phyloP scores from a whole-genome alignment of 1,140 invertebrate genomes.

The Megalopta genalis region DNA sequence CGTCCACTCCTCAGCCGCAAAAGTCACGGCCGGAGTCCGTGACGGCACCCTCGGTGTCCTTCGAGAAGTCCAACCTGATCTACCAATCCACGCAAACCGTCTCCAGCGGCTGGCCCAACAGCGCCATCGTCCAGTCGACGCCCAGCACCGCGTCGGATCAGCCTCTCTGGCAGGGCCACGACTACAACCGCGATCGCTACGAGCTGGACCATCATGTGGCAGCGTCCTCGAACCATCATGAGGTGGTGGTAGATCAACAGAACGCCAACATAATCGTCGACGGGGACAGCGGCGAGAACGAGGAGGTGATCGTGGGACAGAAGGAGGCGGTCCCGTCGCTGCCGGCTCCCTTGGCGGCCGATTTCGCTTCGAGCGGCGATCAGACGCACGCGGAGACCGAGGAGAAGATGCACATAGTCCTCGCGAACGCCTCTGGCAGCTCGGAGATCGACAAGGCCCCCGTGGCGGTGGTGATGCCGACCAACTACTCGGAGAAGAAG shows the following conservation, averaged over 20 bases:
- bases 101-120: conserved; percentile 54
- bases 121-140: conserved; percentile 23
- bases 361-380: not conserved
- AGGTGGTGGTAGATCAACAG: conserved; percentile 68
- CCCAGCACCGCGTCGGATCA: conserved; percentile 45
- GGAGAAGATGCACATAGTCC: conserved; percentile 68
- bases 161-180: conserved; percentile 71
- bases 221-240: conserved; percentile 65
- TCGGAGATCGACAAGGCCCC: conserved; percentile 44
- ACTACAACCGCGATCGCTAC: conserved; percentile 54
- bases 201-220: conserved; percentile 65
- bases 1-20: conserved; percentile 37
- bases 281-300: conserved; percentile 57
- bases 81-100: conserved; percentile 79
- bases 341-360: not conserved
- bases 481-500: conserved; percentile 60
- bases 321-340: conserved; percentile 29
- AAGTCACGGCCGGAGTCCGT: conserved; percentile 61
- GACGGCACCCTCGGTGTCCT: conserved; percentile 72
- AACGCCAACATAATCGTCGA: conserved; percentile 72
- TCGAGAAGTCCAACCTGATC: conserved; percentile 83
- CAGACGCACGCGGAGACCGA: conserved; percentile 11
- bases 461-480: conserved; percentile 68
- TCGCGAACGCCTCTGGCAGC: conserved; percentile 60
- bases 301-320: conserved; percentile 65